phyloP scores from a whole-genome alignment of 2,888 invertebrate species.

The Conchocele bisecta region DNA sequence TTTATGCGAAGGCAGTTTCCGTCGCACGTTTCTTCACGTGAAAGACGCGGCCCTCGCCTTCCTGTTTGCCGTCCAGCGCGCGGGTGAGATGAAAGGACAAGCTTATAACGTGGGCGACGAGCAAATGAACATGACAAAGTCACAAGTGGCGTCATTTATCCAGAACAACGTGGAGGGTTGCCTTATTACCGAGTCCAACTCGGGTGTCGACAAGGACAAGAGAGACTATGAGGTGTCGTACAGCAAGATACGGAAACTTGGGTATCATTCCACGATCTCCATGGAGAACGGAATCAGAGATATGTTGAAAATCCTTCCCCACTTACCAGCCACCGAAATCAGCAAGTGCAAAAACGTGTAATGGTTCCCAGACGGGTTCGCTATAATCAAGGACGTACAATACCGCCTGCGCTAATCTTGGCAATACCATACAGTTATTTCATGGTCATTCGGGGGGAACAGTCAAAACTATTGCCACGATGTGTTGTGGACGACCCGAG shows the following conservation, averaged over 20 bases:
- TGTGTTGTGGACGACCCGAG: no score
- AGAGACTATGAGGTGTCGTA: conserved; percentile 81
- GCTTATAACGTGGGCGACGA: conserved; percentile 81
- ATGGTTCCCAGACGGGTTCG: no score
- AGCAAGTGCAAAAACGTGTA: conserved; percentile 65
- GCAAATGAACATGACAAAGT: conserved; percentile 80
- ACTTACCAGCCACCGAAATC: conserved; percentile 59
- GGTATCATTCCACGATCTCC: conserved; percentile 73
- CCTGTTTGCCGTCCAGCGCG: conserved; percentile 75
- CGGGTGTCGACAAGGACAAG: conserved; percentile 80
- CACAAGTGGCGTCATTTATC: conserved; percentile 74
- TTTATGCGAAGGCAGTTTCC: conserved; percentile 78
- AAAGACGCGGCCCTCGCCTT: conserved; percentile 80
- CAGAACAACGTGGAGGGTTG: conserved; percentile 69
- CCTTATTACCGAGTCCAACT: conserved; percentile 63
- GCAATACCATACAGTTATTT: no score
- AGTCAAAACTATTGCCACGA: no score
- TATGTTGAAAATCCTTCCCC: conserved; percentile 74
- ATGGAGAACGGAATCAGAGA: conserved; percentile 76
- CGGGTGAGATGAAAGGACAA: conserved; percentile 72
- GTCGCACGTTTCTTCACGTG: conserved; percentile 81
- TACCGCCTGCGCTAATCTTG: no score
- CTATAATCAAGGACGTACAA: no score
- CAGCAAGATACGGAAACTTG: conserved; percentile 74
- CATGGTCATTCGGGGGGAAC: no score